These are phyloP conservation scores for Elachura formosa DNA, from an alignment of 2,113 vertebrate species.

Conservation along the genomic window DNA sequence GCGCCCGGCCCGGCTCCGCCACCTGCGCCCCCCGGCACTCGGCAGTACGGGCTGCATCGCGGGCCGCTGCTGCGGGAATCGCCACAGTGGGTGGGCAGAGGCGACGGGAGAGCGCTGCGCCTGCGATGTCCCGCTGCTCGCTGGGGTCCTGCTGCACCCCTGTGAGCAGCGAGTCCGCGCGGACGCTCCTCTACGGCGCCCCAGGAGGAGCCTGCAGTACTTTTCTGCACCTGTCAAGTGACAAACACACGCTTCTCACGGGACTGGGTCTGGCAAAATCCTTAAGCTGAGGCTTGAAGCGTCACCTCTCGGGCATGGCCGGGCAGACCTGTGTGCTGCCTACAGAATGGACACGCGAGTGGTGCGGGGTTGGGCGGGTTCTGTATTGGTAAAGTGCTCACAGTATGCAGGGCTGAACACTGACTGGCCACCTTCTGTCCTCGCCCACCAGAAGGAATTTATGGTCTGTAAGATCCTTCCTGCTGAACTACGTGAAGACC, in stretches of 20 bases:
- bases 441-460: neutral
- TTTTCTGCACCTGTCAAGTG: neutral
- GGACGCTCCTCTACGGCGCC: accelerated
- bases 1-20: neutral
- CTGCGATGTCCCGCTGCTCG: accelerated
- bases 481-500: neutral
- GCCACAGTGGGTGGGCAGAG: neutral
- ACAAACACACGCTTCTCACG: neutral
- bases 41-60: neutral
- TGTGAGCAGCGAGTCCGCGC: neutral
- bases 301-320: neutral
- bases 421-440: neutral
- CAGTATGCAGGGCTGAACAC: accelerated
- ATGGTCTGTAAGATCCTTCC: neutral
- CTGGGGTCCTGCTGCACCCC: neutral
- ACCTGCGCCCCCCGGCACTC: neutral
- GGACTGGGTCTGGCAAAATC: neutral
- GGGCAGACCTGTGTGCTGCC: neutral
- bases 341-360: accelerated
- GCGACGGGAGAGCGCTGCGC: neutral
- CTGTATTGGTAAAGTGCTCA: neutral
- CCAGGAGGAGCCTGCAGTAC: neutral
- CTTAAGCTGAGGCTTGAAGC: neutral
- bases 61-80: neutral
- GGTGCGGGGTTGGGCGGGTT: neutral